Evolutionary conservation across 2,888 invertebrate species (phyloP).

Genomic region (Dichetophora obliterata): DNA sequence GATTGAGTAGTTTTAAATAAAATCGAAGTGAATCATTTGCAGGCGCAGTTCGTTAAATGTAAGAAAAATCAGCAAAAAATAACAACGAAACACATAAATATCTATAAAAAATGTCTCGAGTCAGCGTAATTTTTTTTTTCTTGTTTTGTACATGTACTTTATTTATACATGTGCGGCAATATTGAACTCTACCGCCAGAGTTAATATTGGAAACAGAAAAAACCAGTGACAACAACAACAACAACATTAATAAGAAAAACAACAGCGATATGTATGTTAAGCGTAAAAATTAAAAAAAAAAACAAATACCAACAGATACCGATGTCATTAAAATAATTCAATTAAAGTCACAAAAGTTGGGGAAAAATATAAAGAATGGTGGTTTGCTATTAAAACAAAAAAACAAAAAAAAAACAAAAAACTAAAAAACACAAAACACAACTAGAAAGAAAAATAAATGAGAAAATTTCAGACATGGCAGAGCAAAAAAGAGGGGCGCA

Average conservation of each 20-base stretch:
- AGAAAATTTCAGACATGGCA: too few relatives aligned
- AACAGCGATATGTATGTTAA: constrained; percentile 39
- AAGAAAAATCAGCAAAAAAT: neutral
- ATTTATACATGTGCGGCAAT: too few relatives aligned
- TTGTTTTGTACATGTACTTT: too few relatives aligned
- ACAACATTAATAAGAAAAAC: constrained; percentile 38
- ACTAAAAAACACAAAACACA: too few relatives aligned
- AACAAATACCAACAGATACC: neutral
- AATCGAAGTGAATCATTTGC: constrained; percentile 2
- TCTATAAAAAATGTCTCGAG: neutral
- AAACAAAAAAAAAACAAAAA: too few relatives aligned
- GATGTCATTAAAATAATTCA: constrained; percentile 5
- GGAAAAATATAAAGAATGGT: too few relatives aligned
- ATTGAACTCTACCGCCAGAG: too few relatives aligned
- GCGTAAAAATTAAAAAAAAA: constrained; percentile 32
- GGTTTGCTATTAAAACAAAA: too few relatives aligned
- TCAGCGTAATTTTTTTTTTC: neutral
- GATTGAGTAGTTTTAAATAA: neutral
- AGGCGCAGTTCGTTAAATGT: neutral
- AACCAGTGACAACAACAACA: too few relatives aligned
- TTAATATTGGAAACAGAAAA: neutral
- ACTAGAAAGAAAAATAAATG: too few relatives aligned
- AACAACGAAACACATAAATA: neutral
- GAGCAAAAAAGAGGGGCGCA: too few relatives aligned
- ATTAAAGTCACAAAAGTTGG: neutral